Base-by-base conservation (phyloP, 2,113 vertebrate species). In the Acrocephalus kingi region DNA sequence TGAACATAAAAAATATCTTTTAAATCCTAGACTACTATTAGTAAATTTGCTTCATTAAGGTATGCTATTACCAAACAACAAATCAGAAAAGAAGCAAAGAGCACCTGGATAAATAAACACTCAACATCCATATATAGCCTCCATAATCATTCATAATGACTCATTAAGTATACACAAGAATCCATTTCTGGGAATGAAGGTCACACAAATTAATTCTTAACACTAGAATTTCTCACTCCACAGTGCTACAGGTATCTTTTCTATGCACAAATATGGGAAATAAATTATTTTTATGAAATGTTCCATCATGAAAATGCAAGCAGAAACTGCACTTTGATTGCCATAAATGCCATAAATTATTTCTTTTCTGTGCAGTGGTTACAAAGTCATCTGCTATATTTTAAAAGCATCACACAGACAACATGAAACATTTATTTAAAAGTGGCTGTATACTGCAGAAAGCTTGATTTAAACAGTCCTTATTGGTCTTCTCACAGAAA, bases 361-460 rank as follows among this genome's bases (percentile, higher is more conserved):
- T 97, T 95, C 97, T 96, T 88, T 84, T 86, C 66, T 22, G 35
- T 18, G 21, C 67, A 68, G 88, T 48, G 56, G 87, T 94, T 96
- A 93, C 79, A 95, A 85, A 95, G 64, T 80, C 91, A 95, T 95
- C 89, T 85, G 94, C 77, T 95, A 13, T 64, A 67, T 90, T 97
- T 93, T 87, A 83, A 96, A 88, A 94, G 76, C 83, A 58, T 93
- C 75, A 71, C 37, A 77, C 86, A 97, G 91, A 88, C 90, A 97
- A 96, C 78, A 96, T 91, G 90, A 97, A 98, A 96, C 93, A 96
- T 97, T 98, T 95, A 97, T 97, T 94, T 87, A 96, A 97, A 97
- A 97, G 94, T 86, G 48, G 56, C 24, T 95, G 80, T 66, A 83
- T 64, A 76, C 84, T 77, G 77, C 56, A 73, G 93, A 96, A 84